Percentiles rank a stretch among this genome's conserved stretches.
Conservation (phyloP, 1,140 invertebrate species). For the Dufourea novaeangliae region DNA sequence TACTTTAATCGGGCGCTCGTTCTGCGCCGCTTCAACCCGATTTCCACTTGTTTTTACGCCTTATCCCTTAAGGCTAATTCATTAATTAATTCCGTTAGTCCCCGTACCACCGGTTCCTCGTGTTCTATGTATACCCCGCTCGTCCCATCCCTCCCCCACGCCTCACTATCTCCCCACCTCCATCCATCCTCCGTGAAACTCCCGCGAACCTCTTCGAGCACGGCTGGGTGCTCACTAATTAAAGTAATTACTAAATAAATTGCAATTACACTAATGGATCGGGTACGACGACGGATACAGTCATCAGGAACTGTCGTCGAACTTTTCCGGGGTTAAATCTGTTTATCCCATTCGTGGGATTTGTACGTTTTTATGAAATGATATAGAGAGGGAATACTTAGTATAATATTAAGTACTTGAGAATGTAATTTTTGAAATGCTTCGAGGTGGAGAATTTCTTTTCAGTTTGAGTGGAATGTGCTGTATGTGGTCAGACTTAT, state of each 20-base stretch:
- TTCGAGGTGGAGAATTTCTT: too few relatives aligned
- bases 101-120: constrained; percentile 55
- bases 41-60: constrained; percentile 81
- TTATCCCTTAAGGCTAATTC: constrained; percentile 80
- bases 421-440: too few relatives aligned
- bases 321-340: constrained; percentile 67
- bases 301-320: constrained; percentile 67
- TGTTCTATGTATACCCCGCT: constrained; percentile 48
- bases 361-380: too few relatives aligned
- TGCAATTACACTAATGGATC: constrained; percentile 81
- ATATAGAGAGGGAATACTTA: too few relatives aligned
- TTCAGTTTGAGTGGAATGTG: too few relatives aligned
- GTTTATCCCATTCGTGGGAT: too few relatives aligned
- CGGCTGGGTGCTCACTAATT: constrained; percentile 77
- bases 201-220: constrained; percentile 61
- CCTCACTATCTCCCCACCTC: neutral
- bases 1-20: constrained; percentile 79
- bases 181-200: constrained; percentile 43
- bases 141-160: neutral
- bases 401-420: too few relatives aligned
- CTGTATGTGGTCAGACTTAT: too few relatives aligned
- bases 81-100: constrained; percentile 81
- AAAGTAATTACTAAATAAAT: constrained; percentile 82
- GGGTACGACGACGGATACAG: constrained; percentile 68
- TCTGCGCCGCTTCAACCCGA: constrained; percentile 65